These are phyloP conservation scores for Ceyx margarethae DNA, from an alignment of 2,113 vertebrate genomes.

Conservation along the genomic window DNA sequence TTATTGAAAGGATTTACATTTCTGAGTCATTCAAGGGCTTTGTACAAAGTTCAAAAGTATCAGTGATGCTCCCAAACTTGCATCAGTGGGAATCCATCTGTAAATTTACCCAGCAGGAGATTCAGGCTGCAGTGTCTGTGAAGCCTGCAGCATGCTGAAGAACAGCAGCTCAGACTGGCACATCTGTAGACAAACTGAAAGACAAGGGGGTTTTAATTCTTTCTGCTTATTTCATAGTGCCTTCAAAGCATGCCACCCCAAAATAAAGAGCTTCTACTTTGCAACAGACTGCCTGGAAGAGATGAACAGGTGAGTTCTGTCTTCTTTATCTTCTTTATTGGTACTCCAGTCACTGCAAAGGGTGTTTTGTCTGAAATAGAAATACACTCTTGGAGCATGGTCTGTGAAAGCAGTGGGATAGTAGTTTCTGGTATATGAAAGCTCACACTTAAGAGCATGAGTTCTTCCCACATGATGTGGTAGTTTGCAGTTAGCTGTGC, in stretches of 20 bases:
- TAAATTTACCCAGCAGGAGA: background rate
- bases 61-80: background rate
- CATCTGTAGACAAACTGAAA: background rate
- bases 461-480: background rate
- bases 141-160: background rate
- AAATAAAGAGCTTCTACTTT: conserved; percentile 94
- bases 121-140: background rate
- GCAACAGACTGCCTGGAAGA: conserved; percentile 91
- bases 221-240: conserved; percentile 73
- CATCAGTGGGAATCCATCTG: background rate
- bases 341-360: background rate
- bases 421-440: background rate
- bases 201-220: background rate
- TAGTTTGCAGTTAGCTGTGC: background rate
- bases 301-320: conserved; percentile 86
- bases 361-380: background rate
- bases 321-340: background rate
- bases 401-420: background rate
- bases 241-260: conserved; percentile 92
- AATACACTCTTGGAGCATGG: background rate
- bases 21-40: background rate
- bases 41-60: background rate
- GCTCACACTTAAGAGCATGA: background rate
- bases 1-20: background rate
- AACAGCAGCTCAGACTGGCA: background rate